Percentiles rank a stretch among this genome's conserved stretches.
Evolutionary conservation across 2,113 vertebrate species (phyloP).

Genomic region (Siniperca chuatsi): DNA sequence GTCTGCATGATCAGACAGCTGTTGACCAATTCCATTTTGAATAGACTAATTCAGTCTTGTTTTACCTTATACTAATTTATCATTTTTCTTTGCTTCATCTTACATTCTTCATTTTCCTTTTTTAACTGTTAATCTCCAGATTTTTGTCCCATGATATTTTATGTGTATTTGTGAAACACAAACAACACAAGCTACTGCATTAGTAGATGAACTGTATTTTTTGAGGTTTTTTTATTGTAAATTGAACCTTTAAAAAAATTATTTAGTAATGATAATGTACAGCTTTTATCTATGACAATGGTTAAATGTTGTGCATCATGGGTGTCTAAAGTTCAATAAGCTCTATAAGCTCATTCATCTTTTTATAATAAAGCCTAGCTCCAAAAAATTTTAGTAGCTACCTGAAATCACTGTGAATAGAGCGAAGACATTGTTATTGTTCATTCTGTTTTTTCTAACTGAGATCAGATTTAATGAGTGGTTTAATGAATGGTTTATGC

Average conservation of each 20-base stretch:
- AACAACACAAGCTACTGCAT: background rate
- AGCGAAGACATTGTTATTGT: background rate
- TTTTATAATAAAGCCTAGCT: slow-evolving; percentile 41
- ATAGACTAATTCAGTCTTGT: background rate
- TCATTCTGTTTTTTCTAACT: background rate
- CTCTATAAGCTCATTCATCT: slow-evolving; percentile 37
- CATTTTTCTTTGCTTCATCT: background rate
- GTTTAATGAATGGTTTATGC: slow-evolving; percentile 15
- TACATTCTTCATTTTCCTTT: background rate
- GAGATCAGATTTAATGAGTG: slow-evolving; percentile 10
- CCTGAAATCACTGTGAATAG: slow-evolving; percentile 31
- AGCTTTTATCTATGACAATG: background rate
- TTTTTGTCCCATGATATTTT: background rate
- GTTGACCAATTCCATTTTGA: too few species aligned
- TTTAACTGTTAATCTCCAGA: background rate
- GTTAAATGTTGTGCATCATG: background rate
- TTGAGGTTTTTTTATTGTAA: background rate
- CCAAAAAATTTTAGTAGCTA: background rate
- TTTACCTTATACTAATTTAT: background rate
- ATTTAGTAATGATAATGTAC: background rate
- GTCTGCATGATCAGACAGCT: too few species aligned
- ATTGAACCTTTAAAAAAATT: background rate
- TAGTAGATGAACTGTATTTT: background rate
- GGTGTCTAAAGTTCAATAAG: background rate
- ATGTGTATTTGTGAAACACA: background rate